phyloP scores from a whole-genome alignment of 2,888 invertebrate genomes.

The Ochropacha duplaris region DNA sequence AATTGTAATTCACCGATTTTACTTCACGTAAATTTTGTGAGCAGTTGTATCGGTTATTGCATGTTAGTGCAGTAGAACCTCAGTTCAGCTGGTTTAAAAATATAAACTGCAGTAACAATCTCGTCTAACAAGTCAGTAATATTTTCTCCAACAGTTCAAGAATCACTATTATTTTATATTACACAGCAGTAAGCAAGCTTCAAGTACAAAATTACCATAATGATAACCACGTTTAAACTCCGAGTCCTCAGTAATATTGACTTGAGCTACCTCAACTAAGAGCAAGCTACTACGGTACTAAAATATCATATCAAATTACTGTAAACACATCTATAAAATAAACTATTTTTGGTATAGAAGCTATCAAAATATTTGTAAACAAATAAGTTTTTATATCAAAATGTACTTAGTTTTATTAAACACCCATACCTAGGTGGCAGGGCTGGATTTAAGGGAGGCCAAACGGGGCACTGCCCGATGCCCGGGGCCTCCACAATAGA shows the following conservation, averaged over 20 bases:
- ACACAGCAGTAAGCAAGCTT: not conserved
- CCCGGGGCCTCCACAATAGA: too few relatives aligned
- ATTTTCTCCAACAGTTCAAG: not conserved
- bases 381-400: not conserved
- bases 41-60: too few relatives aligned
- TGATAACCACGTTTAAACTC: not conserved
- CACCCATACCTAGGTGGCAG: too few relatives aligned
- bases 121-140: not conserved
- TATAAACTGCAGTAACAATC: not conserved
- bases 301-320: conserved; percentile 8
- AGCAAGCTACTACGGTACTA: conserved; percentile 4
- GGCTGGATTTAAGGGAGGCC: too few relatives aligned
- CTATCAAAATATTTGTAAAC: conserved; percentile 4
- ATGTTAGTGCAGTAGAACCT: too few relatives aligned
- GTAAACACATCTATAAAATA: conserved; percentile 9
- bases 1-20: too few relatives aligned
- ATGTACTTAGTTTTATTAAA: not conserved
- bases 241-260: not conserved
- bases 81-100: too few relatives aligned
- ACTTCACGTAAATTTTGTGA: too few relatives aligned
- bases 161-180: not conserved
- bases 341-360: conserved; percentile 6
- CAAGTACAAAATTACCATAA: not conserved
- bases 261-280: conserved; percentile 3
- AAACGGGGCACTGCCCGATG: too few relatives aligned